Base-by-base conservation (phyloP, 2,888 invertebrate genomes). In the Anoncus sp. region DNA sequence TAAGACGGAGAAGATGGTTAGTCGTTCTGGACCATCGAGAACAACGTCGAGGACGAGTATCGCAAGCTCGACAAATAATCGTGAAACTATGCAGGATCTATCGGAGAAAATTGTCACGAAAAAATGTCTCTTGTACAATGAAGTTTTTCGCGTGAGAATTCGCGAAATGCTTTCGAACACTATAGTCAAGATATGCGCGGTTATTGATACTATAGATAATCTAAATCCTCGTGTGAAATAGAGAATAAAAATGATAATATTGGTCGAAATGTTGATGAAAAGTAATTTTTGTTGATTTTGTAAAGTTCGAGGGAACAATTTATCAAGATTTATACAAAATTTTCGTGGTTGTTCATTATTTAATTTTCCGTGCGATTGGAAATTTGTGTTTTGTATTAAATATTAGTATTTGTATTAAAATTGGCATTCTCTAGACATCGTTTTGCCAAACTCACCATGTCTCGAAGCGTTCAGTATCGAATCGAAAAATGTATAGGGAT, bases 71-170 rank as follows among this genome's bases (percentile, higher is more conserved):
- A 69, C 9, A 1, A 65, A 49, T 51, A 43, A 70, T 35, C 43
- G 31, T 2, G n/a, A 75, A 47, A 10, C 14, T 5, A 4, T 27
- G 2, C 45, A 43, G 10, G 1, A 35, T 9, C 14, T 0, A 16
- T n/a, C 20, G 10, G 38, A 31, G 24, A 59, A 38, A 49, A 55
- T 16, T 43, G 16, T 53, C 3, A 7, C 16, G 6, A 57, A 16
- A 9, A 49, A 83, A 9, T 38, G 73, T n/a, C 14, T 18, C 3
- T 51, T 79, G 1, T 87, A 85, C n/a, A 75, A 31, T 12, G 84
- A 89, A 70, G 57, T 84, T 9, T 83, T 88, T 35, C 86, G 81
- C 18, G 70, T 84, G 3, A 85, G 83, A 3, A 81, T 87, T 51
- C 81, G 86, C 40, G 72, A 81, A 45, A 63, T 82, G 6, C 66